Base-by-base conservation (phyloP, 2,113 vertebrate genomes). In the Plectropomus leopardus region DNA sequence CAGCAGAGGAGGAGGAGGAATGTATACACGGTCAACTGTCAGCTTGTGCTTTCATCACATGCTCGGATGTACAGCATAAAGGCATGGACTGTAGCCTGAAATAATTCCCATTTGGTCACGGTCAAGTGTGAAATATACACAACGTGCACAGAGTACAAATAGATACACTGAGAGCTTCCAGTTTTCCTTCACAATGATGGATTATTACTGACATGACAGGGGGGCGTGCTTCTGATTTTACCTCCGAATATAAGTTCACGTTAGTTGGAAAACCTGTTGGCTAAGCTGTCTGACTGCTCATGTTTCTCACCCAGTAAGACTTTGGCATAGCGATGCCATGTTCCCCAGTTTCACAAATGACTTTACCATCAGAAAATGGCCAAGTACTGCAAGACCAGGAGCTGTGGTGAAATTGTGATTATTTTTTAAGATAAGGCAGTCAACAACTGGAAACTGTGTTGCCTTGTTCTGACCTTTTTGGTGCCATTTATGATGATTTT, bases 21-120 rank as follows among this genome's bases (percentile, higher is more conserved):
- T 68, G 57, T 73, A 73, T 63, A 58, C 63, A 64, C 1, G 26
- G 60, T 64, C 59, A 76, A 59, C 78, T 74, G 78, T 84, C 67
- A 77, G 68, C 78, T 72, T 44, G 32, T 2, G 66, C 77, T 79
- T 64, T 80, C 67, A 80, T 80, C 78, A 72, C 66, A 68, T 64
- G 65, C 60, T 78, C 8, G n/a, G 59, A 86, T 72, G 65, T 71
- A 34, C 15, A 30, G 69, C 44, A 45, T 59, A 14, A 79, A 79
- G 0, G 47, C 42, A 19, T 17, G 28, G 57, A 19, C 50, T 30
- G 40, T 4, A 10, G 69, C 55, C 32, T 74, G 79, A 44, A 82
- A 74, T 75, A 58, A 51, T 63, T 66, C 30, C 58, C 13, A 1
- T 60, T 76, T 50, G 54, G 65, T 75, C 64, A 69, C 57, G 48